Evolutionary conservation across 2,888 invertebrate species (phyloP).

Genomic region (Tipula unca): DNA sequence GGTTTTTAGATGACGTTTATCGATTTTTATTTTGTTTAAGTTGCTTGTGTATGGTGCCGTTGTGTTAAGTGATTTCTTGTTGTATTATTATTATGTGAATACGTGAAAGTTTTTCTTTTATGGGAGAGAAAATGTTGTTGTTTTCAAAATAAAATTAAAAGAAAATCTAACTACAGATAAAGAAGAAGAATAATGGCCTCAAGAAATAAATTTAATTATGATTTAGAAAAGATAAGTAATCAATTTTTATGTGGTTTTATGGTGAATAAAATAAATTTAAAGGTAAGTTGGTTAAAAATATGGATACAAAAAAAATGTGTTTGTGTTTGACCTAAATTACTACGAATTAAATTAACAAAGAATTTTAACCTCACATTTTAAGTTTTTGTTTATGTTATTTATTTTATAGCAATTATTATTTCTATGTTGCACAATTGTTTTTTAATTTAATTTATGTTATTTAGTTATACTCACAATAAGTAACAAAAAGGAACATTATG

Average conservation of each 20-base stretch:
- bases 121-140: background rate
- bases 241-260: conserved; percentile 37
- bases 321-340: background rate
- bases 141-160: background rate
- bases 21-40: background rate
- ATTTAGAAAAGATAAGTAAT: conserved; percentile 18
- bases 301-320: background rate
- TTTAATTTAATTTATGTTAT: background rate
- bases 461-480: background rate
- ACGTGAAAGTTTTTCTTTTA: conserved; percentile 8
- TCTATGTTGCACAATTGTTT: background rate
- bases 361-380: conserved; percentile 1
- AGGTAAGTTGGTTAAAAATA: conserved; percentile 3
- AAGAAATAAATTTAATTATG: background rate
- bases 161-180: background rate
- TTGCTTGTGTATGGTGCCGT: background rate
- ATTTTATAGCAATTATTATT: background rate
- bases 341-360: background rate
- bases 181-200: background rate
- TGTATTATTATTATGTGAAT: background rate
- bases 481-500: background rate
- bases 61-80: conserved; percentile 8
- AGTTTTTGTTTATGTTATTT: background rate
- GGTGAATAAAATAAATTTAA: conserved; percentile 32
- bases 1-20: background rate